A percentile compares a stretch with the other conserved stretches of the same genome.
Evolutionary conservation across 2,888 invertebrate genomes (phyloP).

Genomic region (Nymphalis c-album): DNA sequence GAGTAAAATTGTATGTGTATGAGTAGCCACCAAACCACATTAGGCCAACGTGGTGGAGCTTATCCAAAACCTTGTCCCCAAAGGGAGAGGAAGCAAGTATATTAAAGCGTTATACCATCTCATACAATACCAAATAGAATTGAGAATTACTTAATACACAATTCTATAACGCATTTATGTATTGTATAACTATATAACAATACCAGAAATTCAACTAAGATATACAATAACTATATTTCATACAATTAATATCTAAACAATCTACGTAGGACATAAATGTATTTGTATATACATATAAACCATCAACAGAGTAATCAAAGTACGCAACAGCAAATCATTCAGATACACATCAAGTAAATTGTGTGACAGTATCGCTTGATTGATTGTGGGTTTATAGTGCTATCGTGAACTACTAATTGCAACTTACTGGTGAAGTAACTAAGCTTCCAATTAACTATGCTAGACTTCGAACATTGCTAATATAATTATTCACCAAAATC

Average conservation of each 20-base stretch:
- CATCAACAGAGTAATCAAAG: neutral
- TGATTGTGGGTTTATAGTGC: neutral
- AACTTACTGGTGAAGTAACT: neutral
- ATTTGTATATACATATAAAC: neutral
- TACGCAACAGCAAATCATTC: neutral
- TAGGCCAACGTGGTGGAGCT: no score
- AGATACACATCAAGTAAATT: neutral
- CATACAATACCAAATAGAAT: no score
- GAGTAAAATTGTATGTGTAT: no score
- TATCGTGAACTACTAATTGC: slow-evolving; percentile 8
- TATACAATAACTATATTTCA: neutral
- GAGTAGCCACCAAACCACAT: no score
- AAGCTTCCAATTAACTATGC: slow-evolving; percentile 1
- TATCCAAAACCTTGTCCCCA: no score
- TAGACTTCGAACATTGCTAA: neutral
- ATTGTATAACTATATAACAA: no score
- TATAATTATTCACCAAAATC: neutral
- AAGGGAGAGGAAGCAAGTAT: no score
- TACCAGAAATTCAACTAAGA: neutral
- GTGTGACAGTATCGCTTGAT: neutral
- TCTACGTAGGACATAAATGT: neutral
- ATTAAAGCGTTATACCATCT: no score
- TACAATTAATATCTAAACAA: neutral
- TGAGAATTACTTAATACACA: no score
- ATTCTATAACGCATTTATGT: no score